Conservation (phyloP, 2,113 vertebrate species). For the Peromyscus leucopus region DNA sequence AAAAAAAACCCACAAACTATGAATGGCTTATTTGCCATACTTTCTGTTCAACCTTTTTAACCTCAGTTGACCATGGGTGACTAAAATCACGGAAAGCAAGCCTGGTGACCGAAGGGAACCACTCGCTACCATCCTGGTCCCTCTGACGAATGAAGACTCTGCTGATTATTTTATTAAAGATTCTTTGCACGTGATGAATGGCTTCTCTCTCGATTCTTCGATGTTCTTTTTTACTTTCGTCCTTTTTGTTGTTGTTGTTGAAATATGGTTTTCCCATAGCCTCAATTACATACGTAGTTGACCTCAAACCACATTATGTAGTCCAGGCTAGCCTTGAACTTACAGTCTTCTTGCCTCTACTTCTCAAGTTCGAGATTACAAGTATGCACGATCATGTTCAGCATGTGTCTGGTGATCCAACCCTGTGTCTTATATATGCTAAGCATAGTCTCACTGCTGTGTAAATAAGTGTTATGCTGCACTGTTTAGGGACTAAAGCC, state of each 20-base stretch:
- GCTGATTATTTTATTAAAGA: neutral
- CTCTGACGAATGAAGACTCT: neutral
- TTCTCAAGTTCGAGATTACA: neutral
- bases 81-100: neutral
- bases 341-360: neutral
- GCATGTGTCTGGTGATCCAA: neutral
- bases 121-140: neutral
- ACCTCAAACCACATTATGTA: neutral
- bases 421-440: neutral
- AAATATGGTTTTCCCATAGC: neutral
- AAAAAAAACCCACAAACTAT: neutral
- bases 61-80: neutral
- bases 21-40: neutral
- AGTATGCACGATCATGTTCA: neutral
- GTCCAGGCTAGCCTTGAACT: neutral
- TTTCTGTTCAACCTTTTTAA: neutral
- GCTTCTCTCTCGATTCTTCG: neutral
- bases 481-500: neutral
- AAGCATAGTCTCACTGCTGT: neutral
- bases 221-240: neutral
- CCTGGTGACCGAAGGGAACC: neutral
- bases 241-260: neutral
- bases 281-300: neutral
- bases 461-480: neutral
- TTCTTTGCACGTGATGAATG: neutral